Base-by-base conservation (phyloP, 2,113 vertebrate genomes). In the Piaya cayana region DNA sequence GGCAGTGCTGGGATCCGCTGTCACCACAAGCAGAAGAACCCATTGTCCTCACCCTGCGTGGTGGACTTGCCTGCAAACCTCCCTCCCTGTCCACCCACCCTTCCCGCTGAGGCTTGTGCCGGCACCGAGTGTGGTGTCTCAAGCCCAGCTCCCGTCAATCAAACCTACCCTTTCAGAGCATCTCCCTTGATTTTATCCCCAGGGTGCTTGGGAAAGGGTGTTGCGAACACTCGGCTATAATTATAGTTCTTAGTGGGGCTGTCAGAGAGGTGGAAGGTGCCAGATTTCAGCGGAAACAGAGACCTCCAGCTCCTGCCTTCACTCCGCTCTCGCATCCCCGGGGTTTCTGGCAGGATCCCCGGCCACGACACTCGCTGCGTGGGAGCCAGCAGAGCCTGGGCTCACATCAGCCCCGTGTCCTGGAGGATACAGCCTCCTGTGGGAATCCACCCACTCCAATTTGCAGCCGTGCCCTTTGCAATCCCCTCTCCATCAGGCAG, bases 211-310 rank as follows among this genome's bases (percentile, higher is more conserved):
- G 74, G 74, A 55, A 81, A 84, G 70, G 90, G 86, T 72, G 64
- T 39, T 78, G 79, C 11, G 74, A 68, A 39, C 25, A 9, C 90
- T 87, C 2, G 2, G 59, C 7, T 76, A 14, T 90, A 87, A 90
- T 92, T 95, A 84, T 68, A 94, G 69, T 82, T 42, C 8, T 53
- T 59, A 30, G 58, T 12, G 64, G 90, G 74, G 63, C 78, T 94
- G 92, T 74, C 82, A 81, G 68, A 25, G 82, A 85, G 90, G 79
- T 75, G 86, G 78, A 90, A 77, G 82, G 69, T 56, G 94, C 78
- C 92, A 72, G 86, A 77, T 87, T 88, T 53, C 43, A 74, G 55
- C 14, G 43, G 90, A 94, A 95, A 72, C 0, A 3, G 59, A 84
- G 94, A 92, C 92, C 86, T 85, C 79, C 78, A 43, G 72, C 82